phyloP scores from a whole-genome alignment of 2,113 vertebrate species.

The Neogale vison region DNA sequence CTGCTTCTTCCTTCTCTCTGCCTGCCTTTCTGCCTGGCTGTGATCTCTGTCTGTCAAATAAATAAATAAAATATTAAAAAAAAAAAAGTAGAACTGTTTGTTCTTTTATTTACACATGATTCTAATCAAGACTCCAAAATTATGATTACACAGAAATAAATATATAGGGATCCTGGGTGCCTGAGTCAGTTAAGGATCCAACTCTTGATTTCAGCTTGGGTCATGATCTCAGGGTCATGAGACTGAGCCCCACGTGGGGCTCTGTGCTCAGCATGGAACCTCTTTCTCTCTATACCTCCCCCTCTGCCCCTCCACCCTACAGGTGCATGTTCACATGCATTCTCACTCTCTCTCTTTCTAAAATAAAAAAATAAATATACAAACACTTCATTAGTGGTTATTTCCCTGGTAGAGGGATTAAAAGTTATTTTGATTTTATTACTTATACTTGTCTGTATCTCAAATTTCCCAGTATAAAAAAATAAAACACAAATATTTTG shows the following conservation, averaged over 20 bases:
- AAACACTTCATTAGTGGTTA: not conserved
- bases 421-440: not conserved
- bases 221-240: not conserved
- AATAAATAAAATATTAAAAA: too few relatives aligned
- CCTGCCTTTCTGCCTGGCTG: too few relatives aligned
- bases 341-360: not conserved
- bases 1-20: too few relatives aligned
- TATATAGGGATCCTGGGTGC: not conserved
- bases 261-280: not conserved
- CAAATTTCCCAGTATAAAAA: not conserved
- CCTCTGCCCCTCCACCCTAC: not conserved
- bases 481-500: not conserved
- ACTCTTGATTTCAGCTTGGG: not conserved
- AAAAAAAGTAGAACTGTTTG: not conserved
- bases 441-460: not conserved
- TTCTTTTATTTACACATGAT: not conserved
- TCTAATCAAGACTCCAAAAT: not conserved
- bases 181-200: not conserved
- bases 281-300: not conserved
- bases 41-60: too few relatives aligned
- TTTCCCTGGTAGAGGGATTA: not conserved
- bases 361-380: not conserved
- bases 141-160: not conserved
- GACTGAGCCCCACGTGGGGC: not conserved
- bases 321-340: not conserved